Conservation (phyloP, 2,797 vertebrate species). For the Myiothlypis coronata region DNA sequence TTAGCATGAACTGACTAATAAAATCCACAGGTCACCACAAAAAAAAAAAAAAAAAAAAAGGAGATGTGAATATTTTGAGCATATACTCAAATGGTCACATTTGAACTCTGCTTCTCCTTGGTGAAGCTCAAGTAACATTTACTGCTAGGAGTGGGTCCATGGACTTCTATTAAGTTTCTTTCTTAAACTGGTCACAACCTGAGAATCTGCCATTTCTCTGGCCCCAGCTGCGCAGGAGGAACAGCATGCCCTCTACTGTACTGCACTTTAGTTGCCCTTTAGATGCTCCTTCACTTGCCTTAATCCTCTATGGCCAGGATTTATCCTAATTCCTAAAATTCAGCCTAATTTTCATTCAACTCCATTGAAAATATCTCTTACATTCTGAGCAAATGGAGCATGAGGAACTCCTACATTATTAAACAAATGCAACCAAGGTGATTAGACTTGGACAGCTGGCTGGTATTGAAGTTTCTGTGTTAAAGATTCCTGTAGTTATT, state of each 20-base stretch:
- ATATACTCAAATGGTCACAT: not conserved
- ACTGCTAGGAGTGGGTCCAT: not conserved
- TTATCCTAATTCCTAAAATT: not conserved
- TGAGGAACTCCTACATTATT: not conserved
- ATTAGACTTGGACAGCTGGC: not conserved
- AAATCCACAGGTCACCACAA: not conserved
- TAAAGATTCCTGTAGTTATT: not conserved
- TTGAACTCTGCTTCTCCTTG: not conserved
- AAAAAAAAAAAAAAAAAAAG: not conserved
- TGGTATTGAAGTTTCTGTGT: not conserved
- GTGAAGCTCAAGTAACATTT: not conserved
- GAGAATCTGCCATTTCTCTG: not conserved
- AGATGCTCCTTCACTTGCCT: not conserved
- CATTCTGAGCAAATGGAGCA: not conserved
- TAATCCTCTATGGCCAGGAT: not conserved
- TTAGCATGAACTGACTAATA: not conserved
- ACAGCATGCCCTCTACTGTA: not conserved
- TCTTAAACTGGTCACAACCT: not conserved
- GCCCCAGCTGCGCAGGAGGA: not conserved
- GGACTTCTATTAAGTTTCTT: not conserved
- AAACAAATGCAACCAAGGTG: not conserved
- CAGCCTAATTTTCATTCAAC: not conserved
- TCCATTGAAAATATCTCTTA: not conserved
- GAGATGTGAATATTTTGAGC: not conserved
- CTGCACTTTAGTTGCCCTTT: not conserved